phyloP scores from a whole-genome alignment of 2,113 vertebrate genomes.

The Albula glossodonta region DNA sequence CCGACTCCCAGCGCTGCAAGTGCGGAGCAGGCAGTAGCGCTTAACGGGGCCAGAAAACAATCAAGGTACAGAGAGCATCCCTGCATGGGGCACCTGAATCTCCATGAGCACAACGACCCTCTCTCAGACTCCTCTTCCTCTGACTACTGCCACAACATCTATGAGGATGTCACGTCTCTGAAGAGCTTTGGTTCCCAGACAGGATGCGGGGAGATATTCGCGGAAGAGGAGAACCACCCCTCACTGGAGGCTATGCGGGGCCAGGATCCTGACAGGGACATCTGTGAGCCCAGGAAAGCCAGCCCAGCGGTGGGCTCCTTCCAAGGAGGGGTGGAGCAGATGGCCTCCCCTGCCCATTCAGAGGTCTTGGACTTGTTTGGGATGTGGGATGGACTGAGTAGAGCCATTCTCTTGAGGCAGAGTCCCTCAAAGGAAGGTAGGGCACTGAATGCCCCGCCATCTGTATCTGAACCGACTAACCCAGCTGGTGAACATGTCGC shows the following conservation, averaged over 20 bases:
- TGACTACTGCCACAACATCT: slow-evolving; percentile 67
- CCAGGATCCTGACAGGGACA: slow-evolving; percentile 46
- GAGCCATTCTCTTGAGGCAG: slow-evolving; percentile 66
- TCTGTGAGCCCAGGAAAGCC: slow-evolving; percentile 44
- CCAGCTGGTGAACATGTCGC: slow-evolving; percentile 27
- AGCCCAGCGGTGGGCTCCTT: slow-evolving; percentile 59
- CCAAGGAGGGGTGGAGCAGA: slow-evolving; percentile 72
- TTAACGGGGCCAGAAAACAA: slow-evolving; percentile 45
- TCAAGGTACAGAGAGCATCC: slow-evolving; percentile 51
- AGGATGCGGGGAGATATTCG: slow-evolving; percentile 86
- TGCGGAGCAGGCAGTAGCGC: slow-evolving; percentile 33
- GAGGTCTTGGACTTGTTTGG: slow-evolving; percentile 71
- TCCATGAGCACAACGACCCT: slow-evolving; percentile 66
- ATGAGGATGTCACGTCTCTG: slow-evolving; percentile 78
- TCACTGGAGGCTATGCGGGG: slow-evolving; percentile 60
- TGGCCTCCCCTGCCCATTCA: slow-evolving; percentile 71
- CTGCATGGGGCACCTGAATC: slow-evolving; percentile 51
- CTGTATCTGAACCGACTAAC: slow-evolving; percentile 29
- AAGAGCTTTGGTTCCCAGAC: slow-evolving; percentile 86
- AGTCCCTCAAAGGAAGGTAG: slow-evolving; percentile 56
- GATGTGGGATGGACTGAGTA: slow-evolving; percentile 75
- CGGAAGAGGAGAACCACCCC: slow-evolving; percentile 70
- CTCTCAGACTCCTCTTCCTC: slow-evolving; percentile 70
- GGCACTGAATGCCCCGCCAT: slow-evolving; percentile 30
- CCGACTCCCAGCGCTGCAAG: neutral